phyloP scores from a whole-genome alignment of 2,888 invertebrate genomes.

The Hydropsyche betteni region DNA sequence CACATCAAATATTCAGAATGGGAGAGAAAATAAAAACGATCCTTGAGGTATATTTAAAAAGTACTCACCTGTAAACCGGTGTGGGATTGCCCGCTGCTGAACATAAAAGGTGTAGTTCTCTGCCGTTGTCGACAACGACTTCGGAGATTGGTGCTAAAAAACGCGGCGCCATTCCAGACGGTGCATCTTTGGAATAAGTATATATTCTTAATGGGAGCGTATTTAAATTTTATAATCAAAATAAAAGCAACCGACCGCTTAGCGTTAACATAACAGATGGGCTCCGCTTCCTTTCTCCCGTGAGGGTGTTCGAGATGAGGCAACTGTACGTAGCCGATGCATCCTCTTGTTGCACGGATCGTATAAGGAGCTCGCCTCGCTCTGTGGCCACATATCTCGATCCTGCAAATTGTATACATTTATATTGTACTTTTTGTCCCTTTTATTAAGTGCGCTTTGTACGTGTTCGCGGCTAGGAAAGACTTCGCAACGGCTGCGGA shows the following conservation, averaged over 20 bases:
- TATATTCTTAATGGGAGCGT: neutral
- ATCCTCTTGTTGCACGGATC: slow-evolving; percentile 77
- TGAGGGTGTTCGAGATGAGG: slow-evolving; percentile 80
- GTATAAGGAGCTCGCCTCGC: slow-evolving; percentile 73
- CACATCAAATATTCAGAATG: too few relatives aligned
- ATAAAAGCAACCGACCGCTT: slow-evolving; percentile 66
- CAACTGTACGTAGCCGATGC: slow-evolving; percentile 78
- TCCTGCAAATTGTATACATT: slow-evolving; percentile 58
- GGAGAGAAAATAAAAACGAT: too few relatives aligned
- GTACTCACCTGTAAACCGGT: slow-evolving; percentile 72
- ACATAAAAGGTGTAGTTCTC: slow-evolving; percentile 74
- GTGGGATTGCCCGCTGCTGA: slow-evolving; percentile 77
- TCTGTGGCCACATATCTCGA: slow-evolving; percentile 77
- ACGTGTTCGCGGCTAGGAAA: too few relatives aligned
- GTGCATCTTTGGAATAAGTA: slow-evolving; percentile 56
- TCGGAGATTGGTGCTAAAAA: slow-evolving; percentile 75
- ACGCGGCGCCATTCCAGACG: slow-evolving; percentile 72
- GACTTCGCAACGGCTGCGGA: too few relatives aligned
- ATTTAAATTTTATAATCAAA: neutral
- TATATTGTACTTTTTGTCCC: neutral
- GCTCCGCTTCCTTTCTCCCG: slow-evolving; percentile 79
- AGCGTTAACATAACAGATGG: slow-evolving; percentile 74
- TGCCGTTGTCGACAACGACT: slow-evolving; percentile 71
- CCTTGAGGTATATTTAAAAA: neutral
- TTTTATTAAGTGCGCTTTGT: too few relatives aligned